Conservation (phyloP, 2,797 vertebrate species). For the Anabacerthia variegaticeps region DNA sequence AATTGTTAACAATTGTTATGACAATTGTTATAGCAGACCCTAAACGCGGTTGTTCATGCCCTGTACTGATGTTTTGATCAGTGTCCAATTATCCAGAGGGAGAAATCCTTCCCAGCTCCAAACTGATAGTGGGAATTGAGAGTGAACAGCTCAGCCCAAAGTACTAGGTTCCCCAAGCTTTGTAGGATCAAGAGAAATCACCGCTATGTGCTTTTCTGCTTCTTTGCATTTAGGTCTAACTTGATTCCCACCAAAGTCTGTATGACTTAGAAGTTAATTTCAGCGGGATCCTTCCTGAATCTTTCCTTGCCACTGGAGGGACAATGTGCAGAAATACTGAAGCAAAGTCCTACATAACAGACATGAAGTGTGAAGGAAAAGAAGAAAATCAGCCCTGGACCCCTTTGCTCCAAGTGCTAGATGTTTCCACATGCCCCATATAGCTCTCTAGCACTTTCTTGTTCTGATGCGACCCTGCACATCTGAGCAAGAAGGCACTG, state of each 20-base stretch:
- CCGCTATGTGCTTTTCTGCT: fast-evolving
- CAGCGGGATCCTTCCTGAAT: not conserved
- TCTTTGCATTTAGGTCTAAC: not conserved
- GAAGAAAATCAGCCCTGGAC: not conserved
- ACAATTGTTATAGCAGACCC: not conserved
- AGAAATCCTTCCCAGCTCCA: not conserved
- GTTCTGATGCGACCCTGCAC: not conserved
- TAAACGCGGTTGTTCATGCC: not conserved
- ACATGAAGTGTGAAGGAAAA: not conserved
- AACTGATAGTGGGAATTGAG: not conserved
- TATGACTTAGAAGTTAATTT: not conserved
- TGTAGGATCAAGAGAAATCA: not conserved
- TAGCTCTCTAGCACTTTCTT: not conserved
- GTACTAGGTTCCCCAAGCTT: not conserved
- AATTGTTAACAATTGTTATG: too few relatives aligned
- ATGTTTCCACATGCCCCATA: not conserved
- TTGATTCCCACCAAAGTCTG: not conserved
- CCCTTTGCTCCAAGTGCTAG: not conserved
- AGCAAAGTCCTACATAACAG: not conserved
- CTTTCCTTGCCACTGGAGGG: not conserved
- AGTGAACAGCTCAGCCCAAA: not conserved
- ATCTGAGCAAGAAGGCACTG: not conserved
- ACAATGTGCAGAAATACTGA: not conserved
- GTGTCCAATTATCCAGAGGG: not conserved
- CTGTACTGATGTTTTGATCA: not conserved